A percentile compares a stretch with the other conserved stretches of the same genome.
phyloP scores from a whole-genome alignment of 2,113 vertebrate genomes.

The Okapia johnstoni region DNA sequence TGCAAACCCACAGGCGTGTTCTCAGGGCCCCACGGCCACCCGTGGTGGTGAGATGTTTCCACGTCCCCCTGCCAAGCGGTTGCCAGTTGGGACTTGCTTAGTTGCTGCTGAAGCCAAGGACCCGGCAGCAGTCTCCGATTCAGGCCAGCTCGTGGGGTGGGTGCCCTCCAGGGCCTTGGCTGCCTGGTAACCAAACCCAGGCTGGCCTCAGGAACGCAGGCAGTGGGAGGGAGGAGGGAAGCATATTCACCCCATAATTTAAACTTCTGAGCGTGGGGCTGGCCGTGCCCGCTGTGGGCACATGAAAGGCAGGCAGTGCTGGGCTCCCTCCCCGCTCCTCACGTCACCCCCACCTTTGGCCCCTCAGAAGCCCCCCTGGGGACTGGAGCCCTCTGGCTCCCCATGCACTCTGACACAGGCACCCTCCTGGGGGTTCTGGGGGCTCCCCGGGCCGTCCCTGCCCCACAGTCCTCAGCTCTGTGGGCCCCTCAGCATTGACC shows the following conservation, averaged over 20 bases:
- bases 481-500: rapidly evolving
- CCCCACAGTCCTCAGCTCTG: not conserved
- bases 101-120: slow-evolving; percentile 69
- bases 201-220: slow-evolving; percentile 76
- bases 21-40: not conserved
- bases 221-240: slow-evolving; percentile 33
- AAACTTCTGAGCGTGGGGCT: not conserved
- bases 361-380: rapidly evolving
- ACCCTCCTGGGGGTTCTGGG: too few species aligned
- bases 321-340: not conserved
- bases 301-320: not conserved
- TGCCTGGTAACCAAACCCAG: slow-evolving; percentile 76
- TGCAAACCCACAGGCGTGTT: rapidly evolving
- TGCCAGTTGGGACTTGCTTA: slow-evolving; percentile 79
- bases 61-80: slow-evolving; percentile 67
- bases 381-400: not conserved
- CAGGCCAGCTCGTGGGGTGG: slow-evolving; percentile 73
- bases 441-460: not conserved
- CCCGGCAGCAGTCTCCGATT: slow-evolving; percentile 65
- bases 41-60: slow-evolving; percentile 66
- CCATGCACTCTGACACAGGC: rapidly evolving
- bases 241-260: slow-evolving; percentile 32
- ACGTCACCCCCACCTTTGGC: rapidly evolving
- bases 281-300: not conserved
- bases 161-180: slow-evolving; percentile 72